phyloP scores from a whole-genome alignment of 2,888 invertebrate genomes.

The Aphodius granarius region DNA sequence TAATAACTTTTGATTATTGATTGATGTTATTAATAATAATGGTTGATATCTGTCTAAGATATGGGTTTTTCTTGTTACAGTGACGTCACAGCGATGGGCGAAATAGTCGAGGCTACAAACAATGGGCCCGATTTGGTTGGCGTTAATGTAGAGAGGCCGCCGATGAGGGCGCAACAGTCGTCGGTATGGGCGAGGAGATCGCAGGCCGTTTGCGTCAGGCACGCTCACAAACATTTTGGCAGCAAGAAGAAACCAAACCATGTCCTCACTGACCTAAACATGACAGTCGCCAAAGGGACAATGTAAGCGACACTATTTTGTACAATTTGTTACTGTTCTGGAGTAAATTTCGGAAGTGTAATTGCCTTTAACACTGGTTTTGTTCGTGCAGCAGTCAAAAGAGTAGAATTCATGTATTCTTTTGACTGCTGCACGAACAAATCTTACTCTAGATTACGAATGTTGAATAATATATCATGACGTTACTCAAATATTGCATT shows the following conservation, averaged over 20 bases:
- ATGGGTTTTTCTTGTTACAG: slow-evolving; percentile 44
- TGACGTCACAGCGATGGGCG: slow-evolving; percentile 52
- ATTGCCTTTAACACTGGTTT: too few species aligned
- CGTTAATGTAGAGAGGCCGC: slow-evolving; percentile 49
- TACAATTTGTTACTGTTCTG: not conserved
- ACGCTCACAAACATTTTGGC: slow-evolving; percentile 89
- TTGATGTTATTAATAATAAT: too few species aligned
- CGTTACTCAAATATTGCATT: too few species aligned
- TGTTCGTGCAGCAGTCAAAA: too few species aligned
- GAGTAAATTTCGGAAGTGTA: not conserved
- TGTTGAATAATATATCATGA: too few species aligned
- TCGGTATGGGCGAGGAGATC: slow-evolving; percentile 71
- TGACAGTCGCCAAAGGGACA: slow-evolving; percentile 92
- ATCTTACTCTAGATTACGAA: too few species aligned
- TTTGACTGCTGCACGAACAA: too few species aligned
- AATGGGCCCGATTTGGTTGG: slow-evolving; percentile 52
- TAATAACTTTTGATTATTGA: too few species aligned
- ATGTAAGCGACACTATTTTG: slow-evolving; percentile 70
- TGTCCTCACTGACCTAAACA: slow-evolving; percentile 85
- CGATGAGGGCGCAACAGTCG: slow-evolving; percentile 53
- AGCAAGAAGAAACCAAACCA: slow-evolving; percentile 84
- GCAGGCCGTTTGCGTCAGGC: slow-evolving; percentile 84
- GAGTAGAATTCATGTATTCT: too few species aligned
- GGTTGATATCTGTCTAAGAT: not conserved
- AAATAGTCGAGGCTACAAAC: slow-evolving; percentile 41